Base-by-base conservation (phyloP, 2,797 vertebrate genomes). In the Spondyliosoma cantharus region DNA sequence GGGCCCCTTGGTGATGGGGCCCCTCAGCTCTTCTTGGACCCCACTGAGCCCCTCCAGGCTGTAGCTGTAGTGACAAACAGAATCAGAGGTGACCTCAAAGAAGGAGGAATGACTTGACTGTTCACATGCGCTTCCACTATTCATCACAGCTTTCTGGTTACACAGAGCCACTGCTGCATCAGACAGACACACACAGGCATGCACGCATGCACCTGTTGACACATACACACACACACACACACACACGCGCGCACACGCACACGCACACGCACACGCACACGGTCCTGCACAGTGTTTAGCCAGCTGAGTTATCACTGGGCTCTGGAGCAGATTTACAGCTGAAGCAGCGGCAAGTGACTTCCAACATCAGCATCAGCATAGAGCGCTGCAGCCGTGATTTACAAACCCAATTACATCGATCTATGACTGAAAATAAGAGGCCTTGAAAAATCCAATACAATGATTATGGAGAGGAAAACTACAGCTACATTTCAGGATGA, bases 1-100 rank as follows among this genome's bases (percentile, higher is more conserved):
- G 59, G 89, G 84, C 5, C 92, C 84, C 76, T 93, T 95, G 5
- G 89, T 72, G 52, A 88, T 80, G 15, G 93, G 83, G 46, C 93
- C 93, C 67, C 93, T 96, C 61, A 88, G 93, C 68, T 95, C 93
- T 11, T 93, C 93, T 37, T 93, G 83, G 48, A 81, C 95, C 48
- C 94, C 95, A 12, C 95, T 92, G 80, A 99, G 95, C 52, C 97
- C 97, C 94, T 99, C 98, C 27, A 99, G 89, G 88, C 98, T 99
- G 94, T 97, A 99, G 95, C 98, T 98, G 87, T 85, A 87, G n/a
- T 78, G 48, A 92, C 71, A 89, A 59, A 93, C 78, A 92, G 13
- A 57, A 89, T 9, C 74, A 83, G 0, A 86, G n/a, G 56, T 83
- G 45, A 88, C 65, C 66, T 65, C 27, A 75, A 17, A 52, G 74